phyloP scores from a whole-genome alignment of 2,113 vertebrate species.

The Cisticola juncidis region DNA sequence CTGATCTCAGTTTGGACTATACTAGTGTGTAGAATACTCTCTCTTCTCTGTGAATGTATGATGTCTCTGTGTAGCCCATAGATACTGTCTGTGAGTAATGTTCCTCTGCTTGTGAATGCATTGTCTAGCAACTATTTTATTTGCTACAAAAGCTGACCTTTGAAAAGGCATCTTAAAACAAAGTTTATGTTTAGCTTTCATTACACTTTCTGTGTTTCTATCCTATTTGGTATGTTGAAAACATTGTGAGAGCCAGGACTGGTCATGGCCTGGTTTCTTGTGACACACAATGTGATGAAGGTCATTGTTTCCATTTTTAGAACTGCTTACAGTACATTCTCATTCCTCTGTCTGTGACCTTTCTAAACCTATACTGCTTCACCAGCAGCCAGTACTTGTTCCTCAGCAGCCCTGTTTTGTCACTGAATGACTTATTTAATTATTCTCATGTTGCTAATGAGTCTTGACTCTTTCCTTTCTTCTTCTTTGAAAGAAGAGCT shows the following conservation, averaged over 20 bases:
- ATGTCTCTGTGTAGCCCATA: not conserved
- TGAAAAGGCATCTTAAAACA: not conserved
- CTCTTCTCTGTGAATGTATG: not conserved
- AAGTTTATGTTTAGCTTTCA: not conserved
- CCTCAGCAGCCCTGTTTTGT: not conserved
- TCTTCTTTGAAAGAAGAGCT: not conserved
- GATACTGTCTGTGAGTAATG: not conserved
- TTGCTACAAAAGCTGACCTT: not conserved
- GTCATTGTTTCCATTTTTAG: conserved; percentile 25
- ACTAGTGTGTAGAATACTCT: not conserved
- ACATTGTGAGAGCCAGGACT: not conserved
- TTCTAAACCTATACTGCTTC: not conserved
- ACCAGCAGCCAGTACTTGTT: not conserved
- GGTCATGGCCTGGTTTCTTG: conserved; percentile 16
- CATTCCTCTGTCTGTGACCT: conserved; percentile 30
- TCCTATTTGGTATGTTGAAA: not conserved
- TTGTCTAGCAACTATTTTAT: not conserved
- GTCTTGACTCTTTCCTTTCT: not conserved
- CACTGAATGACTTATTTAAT: not conserved
- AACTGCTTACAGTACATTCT: conserved; percentile 41
- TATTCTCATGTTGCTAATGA: not conserved
- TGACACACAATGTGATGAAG: conserved; percentile 19
- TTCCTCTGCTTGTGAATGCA: not conserved
- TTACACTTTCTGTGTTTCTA: not conserved
- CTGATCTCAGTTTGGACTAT: not conserved